Evolutionary conservation across 2,888 invertebrate species (phyloP).

Genomic region (Euzetes globulus): DNA sequence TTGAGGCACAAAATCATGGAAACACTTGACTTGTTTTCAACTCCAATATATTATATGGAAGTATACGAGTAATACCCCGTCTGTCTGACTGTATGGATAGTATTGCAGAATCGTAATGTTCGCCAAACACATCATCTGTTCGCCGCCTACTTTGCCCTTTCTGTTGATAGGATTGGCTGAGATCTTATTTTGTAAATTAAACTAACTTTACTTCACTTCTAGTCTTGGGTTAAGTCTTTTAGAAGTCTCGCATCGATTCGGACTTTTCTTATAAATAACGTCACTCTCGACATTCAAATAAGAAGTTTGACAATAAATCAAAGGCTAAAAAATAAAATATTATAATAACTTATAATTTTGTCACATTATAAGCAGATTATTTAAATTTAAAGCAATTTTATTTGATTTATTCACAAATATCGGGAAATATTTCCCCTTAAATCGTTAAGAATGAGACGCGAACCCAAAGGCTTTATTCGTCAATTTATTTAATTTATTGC

Average conservation of each 20-base stretch:
- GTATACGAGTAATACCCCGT: no score
- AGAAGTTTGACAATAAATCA: not conserved
- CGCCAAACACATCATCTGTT: no score
- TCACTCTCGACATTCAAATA: not conserved
- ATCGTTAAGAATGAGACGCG: no score
- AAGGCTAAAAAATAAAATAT: not conserved
- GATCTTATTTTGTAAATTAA: not conserved
- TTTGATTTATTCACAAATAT: not conserved
- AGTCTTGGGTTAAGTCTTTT: not conserved
- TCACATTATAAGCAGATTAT: not conserved
- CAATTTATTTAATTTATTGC: no score
- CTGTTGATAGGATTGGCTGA: not conserved
- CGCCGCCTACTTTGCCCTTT: not conserved
- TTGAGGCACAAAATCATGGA: no score
- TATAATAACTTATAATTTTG: not conserved
- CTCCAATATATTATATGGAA: no score
- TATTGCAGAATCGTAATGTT: no score
- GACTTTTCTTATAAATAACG: not conserved
- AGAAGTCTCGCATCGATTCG: not conserved
- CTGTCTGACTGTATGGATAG: no score
- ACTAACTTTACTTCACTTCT: not conserved
- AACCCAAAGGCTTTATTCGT: no score
- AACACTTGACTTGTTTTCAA: no score
- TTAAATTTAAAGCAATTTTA: not conserved
- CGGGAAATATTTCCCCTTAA: no score